Base-by-base conservation (phyloP, 2,888 invertebrate species). In the Idaea aversata region DNA sequence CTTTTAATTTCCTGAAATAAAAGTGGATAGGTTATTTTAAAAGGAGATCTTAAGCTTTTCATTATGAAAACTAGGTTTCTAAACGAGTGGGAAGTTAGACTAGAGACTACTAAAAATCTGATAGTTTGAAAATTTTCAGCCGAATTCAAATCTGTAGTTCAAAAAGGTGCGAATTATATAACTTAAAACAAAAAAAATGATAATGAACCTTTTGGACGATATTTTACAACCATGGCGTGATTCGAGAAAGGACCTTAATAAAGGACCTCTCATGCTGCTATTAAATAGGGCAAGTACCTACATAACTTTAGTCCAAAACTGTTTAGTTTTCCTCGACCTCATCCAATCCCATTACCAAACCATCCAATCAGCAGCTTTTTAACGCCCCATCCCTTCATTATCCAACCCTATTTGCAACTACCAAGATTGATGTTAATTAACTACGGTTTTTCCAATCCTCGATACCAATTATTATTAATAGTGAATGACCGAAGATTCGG, bases 351-450 rank as follows among this genome's bases (percentile, higher is more conserved):
- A 7, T 13, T 47, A 13, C 5, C 47, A 47, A 47, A 47, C 47
- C 47, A 7, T 47, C 47, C 47, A 47, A 47, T 47, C 47, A 47
- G 47, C 47, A 47, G 47, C 13, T 47, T 47, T 47, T 47, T 47
- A 47, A 47, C 47, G 47, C 47, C 47, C 13, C 47, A 47, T 10
- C 47, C 47, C 47, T 47, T 47, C 7, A 47, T 47, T 47, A 47
- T 47, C 47, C 47, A 47, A 47, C 47, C 47, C 47, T 47, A 59
- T 59, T 59, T 59, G 59, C 59, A 59, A 59, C 59, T 59, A 59
- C 47, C 47, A 13, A 4, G 47, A 47, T 7, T 47, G 59, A 59
- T 59, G 59, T 15, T 59, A 59, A 59, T 59, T 59, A 59, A 59
- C 59, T 34, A 13, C 34, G 59, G 59, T 59, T 59, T 59, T 59